Percentiles rank a stretch among this genome's conserved stretches.
These are phyloP conservation scores for Mormyrus proboscirostris DNA, from an alignment of 2,797 vertebrate genomes.

Conservation along the genomic window DNA sequence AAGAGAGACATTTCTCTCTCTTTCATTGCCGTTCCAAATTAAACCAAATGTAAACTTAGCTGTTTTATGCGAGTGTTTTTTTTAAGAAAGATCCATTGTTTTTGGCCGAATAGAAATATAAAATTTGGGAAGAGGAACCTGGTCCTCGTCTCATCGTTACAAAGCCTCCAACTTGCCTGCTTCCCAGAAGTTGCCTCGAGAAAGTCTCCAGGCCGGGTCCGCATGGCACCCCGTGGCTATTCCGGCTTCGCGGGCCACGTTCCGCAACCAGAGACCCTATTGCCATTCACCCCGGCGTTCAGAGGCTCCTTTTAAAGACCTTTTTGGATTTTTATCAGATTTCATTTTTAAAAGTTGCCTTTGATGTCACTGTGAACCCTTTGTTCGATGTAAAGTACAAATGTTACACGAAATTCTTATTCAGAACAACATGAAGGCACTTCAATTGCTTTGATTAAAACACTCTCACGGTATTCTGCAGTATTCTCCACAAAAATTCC, in stretches of 20 bases:
- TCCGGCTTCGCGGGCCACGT: neutral
- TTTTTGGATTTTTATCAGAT: slow-evolving; percentile 48
- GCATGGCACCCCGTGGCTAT: neutral
- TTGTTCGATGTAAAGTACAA: slow-evolving; percentile 30
- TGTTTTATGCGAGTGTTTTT: neutral
- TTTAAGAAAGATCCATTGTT: neutral
- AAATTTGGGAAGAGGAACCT: neutral
- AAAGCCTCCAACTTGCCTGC: neutral
- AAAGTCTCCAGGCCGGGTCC: neutral
- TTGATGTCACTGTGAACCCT: slow-evolving; percentile 41
- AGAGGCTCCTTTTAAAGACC: slow-evolving; percentile 31
- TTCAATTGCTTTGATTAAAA: slow-evolving; percentile 29
- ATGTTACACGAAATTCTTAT: slow-evolving; percentile 33
- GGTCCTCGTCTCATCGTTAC: neutral
- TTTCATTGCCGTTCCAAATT: neutral
- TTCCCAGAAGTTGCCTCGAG: neutral
- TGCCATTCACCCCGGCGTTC: slow-evolving; percentile 19
- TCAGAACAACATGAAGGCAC: slow-evolving; percentile 46
- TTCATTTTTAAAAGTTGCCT: slow-evolving; percentile 43
- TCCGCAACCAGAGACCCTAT: neutral
- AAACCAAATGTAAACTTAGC: neutral
- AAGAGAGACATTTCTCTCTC: neutral
- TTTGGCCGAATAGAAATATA: neutral
- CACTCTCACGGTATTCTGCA: slow-evolving; percentile 33
- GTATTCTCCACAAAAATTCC: slow-evolving; percentile 20